Evolutionary conservation across 2,797 vertebrate species (phyloP).

Genomic region (Squalus acanthias): DNA sequence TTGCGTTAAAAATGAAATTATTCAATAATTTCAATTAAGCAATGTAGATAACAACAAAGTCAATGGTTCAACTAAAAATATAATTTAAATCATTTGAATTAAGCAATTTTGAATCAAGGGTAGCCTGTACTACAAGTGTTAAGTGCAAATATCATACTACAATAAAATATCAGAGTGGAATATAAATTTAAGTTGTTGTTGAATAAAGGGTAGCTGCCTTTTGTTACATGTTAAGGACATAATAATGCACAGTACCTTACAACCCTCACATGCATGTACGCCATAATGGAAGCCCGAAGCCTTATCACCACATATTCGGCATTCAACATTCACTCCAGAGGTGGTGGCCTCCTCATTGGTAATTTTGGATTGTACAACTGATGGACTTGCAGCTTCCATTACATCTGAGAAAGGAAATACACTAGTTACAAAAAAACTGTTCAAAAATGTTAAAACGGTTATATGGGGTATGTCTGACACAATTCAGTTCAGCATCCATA

Average conservation of each 20-base stretch:
- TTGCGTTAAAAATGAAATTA: not conserved
- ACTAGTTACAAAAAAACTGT: not conserved
- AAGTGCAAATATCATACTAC: not conserved
- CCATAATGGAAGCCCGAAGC: slow-evolving; percentile 98
- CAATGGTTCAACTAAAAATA: not conserved
- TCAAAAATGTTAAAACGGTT: not conserved
- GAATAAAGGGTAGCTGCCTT: not conserved
- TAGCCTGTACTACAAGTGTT: not conserved
- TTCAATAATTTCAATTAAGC: not conserved
- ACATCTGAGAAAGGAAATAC: slow-evolving; percentile 3
- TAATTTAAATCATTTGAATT: not conserved
- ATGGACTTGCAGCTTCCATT: slow-evolving; percentile 26
- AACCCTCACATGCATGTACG: slow-evolving; percentile 94
- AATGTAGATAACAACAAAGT: not conserved
- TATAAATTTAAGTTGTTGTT: too few relatives aligned
- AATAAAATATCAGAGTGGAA: not conserved
- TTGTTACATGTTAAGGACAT: not conserved
- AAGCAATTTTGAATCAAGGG: not conserved
- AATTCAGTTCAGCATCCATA: not conserved
- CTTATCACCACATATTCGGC: slow-evolving; percentile 93
- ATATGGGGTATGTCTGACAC: not conserved
- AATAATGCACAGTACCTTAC: slow-evolving; percentile 71
- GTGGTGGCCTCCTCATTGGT: slow-evolving; percentile 63
- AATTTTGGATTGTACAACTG: slow-evolving; percentile 25
- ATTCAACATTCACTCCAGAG: slow-evolving; percentile 81